Conservation (phyloP, 1,140 invertebrate genomes). For the Euglossa dilemma region DNA sequence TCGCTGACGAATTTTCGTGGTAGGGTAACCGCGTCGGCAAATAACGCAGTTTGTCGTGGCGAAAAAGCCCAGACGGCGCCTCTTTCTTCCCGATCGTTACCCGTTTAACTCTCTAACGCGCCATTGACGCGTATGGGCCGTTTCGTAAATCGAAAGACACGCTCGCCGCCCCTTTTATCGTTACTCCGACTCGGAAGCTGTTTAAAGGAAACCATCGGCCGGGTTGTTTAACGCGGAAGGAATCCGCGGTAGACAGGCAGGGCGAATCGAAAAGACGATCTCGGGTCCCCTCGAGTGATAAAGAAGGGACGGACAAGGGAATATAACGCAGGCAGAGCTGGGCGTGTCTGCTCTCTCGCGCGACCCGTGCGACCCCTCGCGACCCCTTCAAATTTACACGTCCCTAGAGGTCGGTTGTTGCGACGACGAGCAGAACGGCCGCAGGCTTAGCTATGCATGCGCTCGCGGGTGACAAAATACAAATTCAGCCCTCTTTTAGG, state of each 20-base stretch:
- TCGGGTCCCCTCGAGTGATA: not conserved
- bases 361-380: conserved; percentile 30
- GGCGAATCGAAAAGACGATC: not conserved
- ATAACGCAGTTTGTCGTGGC: not conserved
- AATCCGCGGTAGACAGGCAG: not conserved
- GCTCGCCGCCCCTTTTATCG: not conserved
- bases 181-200: not conserved
- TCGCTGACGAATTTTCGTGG: not conserved
- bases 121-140: not conserved
- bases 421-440: conserved; percentile 26
- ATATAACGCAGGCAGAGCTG: not conserved
- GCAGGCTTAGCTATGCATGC: conserved; percentile 71
- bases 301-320: not conserved
- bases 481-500: conserved; percentile 67
- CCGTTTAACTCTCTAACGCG: not conserved
- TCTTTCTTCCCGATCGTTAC: not conserved
- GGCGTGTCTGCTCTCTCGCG: not conserved
- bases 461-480: conserved; percentile 75
- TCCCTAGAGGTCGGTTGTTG: conserved; percentile 59
- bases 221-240: not conserved
- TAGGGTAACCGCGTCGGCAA: not conserved
- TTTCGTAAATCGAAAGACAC: not conserved
- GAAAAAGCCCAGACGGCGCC: not conserved
- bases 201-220: not conserved
- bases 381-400: conserved; percentile 71